A percentile compares a stretch with the other conserved stretches of the same genome.
Conservation (phyloP, 2,888 invertebrate species). For the Pasiphila rectangulata region DNA sequence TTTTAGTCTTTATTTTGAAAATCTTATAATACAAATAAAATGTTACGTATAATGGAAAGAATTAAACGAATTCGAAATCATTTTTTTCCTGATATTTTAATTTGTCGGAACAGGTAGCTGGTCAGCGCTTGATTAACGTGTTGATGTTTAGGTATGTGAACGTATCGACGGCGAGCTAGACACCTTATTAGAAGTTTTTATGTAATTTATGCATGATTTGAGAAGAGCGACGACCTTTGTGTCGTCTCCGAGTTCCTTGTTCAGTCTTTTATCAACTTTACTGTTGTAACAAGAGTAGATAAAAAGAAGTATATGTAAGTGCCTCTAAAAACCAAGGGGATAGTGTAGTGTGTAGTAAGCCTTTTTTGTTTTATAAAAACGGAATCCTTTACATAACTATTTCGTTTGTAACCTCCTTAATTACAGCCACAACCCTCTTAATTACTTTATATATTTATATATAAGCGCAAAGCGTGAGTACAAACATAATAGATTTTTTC, state of each 20-base stretch:
- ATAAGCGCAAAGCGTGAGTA: no score
- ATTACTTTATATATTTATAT: no score
- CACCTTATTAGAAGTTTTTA: slow-evolving; percentile 46
- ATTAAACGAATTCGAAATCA: slow-evolving; percentile 61
- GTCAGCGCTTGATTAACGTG: slow-evolving; percentile 47
- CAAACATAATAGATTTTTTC: no score
- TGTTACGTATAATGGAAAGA: slow-evolving; percentile 20
- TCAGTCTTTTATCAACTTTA: no score
- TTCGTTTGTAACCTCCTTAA: no score
- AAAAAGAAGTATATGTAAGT: no score
- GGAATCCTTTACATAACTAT: no score
- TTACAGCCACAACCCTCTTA: no score
- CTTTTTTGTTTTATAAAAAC: no score
- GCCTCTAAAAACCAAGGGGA: no score
- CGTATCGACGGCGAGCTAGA: slow-evolving; percentile 31
- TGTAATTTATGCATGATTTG: slow-evolving; percentile 64
- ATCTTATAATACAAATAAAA: background rate
- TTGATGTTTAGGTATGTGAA: slow-evolving; percentile 40
- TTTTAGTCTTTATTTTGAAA: background rate
- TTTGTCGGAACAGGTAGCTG: slow-evolving; percentile 69
- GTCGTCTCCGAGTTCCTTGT: slow-evolving; percentile 34
- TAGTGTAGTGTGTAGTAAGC: no score
- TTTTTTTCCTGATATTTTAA: slow-evolving; percentile 50
- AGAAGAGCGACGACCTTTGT: slow-evolving; percentile 60
- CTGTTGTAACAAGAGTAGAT: no score